Base-by-base conservation (phyloP, 2,888 invertebrate species). In the Drosophila monieri region DNA sequence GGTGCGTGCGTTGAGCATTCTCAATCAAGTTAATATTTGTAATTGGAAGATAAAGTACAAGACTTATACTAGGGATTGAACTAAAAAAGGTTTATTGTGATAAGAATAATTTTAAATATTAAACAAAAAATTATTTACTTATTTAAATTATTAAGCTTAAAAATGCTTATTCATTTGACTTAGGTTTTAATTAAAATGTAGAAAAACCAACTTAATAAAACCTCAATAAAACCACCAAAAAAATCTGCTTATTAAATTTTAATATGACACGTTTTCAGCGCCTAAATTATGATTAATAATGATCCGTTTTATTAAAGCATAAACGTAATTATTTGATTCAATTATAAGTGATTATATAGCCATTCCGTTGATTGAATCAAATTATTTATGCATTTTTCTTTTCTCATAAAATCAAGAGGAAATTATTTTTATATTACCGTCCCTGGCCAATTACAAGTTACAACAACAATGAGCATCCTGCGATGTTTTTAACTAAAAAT, bases 1-100 rank as follows among this genome's bases (percentile, higher is more conserved):
- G 69, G 73, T 80, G 77, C 77, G 80, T 84, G 75, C 75, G 73
- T 73, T 64, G 72, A 75, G 62, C 83, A 83, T 85, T 75, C 80
- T 81, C 71, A 74, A 77, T 79, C 76, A 66, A 70, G 62, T 79
- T 85, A 72, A 71, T 79, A 78, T 75, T 74, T 73, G 70, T 60
- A 68, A 69, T 69, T 68, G 44, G 35, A 32, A 35, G 21, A 69
- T 60, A 35, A 60, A 60, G 44, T 49, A 15, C 27, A 37, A 68
- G 41, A 68, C 49, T 18, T 47, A 53, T 35, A 39, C 32, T 32
- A 6, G 15, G 48, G 30, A 10, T 14, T 15, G 8, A 15, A n/a
- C n/a, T 2, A 5, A 39, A 39, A 39, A 39, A 15, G 8, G 1
- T 3, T 14, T n/a, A 3, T 12, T n/a, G 10, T 12, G 1, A n/a